Evolutionary conservation across 2,888 invertebrate species (phyloP).

Genomic region (Latheticus oryzae): DNA sequence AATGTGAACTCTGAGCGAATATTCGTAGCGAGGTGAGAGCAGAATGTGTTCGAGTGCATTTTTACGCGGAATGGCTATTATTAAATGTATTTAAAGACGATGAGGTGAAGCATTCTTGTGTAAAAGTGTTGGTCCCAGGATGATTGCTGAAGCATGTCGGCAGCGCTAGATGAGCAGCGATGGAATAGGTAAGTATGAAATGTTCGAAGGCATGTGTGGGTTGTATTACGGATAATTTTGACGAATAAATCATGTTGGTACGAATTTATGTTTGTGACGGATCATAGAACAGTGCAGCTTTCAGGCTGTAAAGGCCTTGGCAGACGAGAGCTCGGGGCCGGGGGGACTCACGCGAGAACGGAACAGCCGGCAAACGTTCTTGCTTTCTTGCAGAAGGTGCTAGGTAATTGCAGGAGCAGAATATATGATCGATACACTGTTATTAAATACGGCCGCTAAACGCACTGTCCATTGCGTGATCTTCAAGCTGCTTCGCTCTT

Average conservation of each 20-base stretch:
- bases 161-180: slow-evolving; percentile 21
- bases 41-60: slow-evolving; percentile 26
- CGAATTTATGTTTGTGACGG: slow-evolving; percentile 47
- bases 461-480: slow-evolving; percentile 47
- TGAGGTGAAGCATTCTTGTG: slow-evolving; percentile 14
- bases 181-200: slow-evolving; percentile 41
- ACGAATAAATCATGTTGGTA: slow-evolving; percentile 46
- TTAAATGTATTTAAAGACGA: slow-evolving; percentile 19
- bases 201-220: slow-evolving; percentile 46
- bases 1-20: too few relatives aligned
- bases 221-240: slow-evolving; percentile 49
- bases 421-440: slow-evolving; percentile 58
- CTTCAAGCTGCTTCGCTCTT: slow-evolving; percentile 22
- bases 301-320: slow-evolving; percentile 37
- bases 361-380: slow-evolving; percentile 46
- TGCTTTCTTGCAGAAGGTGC: slow-evolving; percentile 54
- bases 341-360: slow-evolving; percentile 44
- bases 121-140: slow-evolving; percentile 17
- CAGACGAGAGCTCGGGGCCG: slow-evolving; percentile 34
- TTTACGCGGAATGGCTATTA: slow-evolving; percentile 19
- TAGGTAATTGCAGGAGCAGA: slow-evolving; percentile 57
- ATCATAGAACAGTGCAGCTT: slow-evolving; percentile 47
- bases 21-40: too few relatives aligned
- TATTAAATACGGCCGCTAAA: slow-evolving; percentile 56
- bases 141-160: slow-evolving; percentile 14